phyloP scores from a whole-genome alignment of 64 coral and sea anemone species.

The Pocillopora verrucosa region DNA sequence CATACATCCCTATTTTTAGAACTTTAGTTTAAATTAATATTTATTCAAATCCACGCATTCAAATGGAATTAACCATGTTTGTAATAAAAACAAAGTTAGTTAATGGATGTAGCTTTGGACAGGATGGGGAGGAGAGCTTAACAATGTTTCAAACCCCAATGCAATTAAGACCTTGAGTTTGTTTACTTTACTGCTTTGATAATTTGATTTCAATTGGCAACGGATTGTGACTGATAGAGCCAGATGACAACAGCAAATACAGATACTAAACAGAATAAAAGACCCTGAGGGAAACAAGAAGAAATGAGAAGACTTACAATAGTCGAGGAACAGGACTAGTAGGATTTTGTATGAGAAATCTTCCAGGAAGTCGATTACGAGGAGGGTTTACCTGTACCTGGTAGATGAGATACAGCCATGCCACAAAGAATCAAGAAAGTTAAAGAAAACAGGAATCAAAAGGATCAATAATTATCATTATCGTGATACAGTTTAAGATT shows the following conservation, averaged over 20 bases:
- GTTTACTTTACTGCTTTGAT: neutral
- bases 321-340: slow-evolving; percentile 36
- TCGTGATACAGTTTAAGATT: neutral
- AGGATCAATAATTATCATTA: neutral
- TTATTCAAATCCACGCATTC: no score
- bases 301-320: neutral
- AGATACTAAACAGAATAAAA: neutral
- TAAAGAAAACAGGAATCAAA: neutral
- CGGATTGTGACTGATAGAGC: no score
- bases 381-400: slow-evolving; percentile 31
- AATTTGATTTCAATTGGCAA: neutral
- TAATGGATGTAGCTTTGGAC: no score
- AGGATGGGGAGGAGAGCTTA: no score
- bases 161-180: neutral
- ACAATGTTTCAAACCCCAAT: no score
- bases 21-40: no score
- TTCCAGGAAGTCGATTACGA: slow-evolving; percentile 15
- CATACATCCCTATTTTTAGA: no score
- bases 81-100: no score
- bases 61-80: no score
- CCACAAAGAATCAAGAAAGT: neutral
- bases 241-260: neutral
- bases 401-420: slow-evolving; percentile 1
- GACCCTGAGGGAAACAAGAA: neutral
- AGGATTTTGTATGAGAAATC: slow-evolving; percentile 20